Conservation (phyloP, 2,113 vertebrate species). For the Grammatotria lemairii region DNA sequence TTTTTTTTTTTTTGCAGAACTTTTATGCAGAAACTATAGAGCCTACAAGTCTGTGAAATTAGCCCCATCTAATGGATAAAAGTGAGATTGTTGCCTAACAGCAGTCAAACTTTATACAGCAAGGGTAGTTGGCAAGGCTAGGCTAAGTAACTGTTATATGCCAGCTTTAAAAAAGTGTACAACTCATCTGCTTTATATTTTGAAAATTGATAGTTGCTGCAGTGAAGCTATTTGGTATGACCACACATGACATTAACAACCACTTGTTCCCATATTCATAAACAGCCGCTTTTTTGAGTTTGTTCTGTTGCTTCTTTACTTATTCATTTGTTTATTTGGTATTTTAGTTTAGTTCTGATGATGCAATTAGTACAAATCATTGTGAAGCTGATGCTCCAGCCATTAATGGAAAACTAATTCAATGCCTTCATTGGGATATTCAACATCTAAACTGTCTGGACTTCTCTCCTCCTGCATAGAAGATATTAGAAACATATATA, state of each 20-base stretch:
- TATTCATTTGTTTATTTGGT: not conserved
- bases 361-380: not conserved
- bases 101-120: not conserved
- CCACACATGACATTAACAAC: not conserved
- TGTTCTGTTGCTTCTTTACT: not conserved
- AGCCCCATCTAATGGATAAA: slow-evolving; percentile 44
- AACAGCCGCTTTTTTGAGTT: fast-evolving
- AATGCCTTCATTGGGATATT: not conserved
- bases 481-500: not conserved
- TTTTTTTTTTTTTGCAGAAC: not conserved
- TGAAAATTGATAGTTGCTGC: not conserved
- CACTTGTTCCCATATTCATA: not conserved
- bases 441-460: not conserved
- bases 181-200: not conserved
- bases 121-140: not conserved
- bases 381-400: not conserved
- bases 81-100: not conserved
- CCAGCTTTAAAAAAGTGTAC: not conserved
- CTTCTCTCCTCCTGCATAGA: not conserved
- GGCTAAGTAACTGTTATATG: not conserved
- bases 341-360: not conserved
- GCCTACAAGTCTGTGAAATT: not conserved
- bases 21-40: not conserved
- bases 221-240: not conserved
- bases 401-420: not conserved